Percentiles rank a stretch among this genome's conserved stretches.
Conservation (phyloP, 2,797 vertebrate genomes). For the Lacerta viridis region DNA sequence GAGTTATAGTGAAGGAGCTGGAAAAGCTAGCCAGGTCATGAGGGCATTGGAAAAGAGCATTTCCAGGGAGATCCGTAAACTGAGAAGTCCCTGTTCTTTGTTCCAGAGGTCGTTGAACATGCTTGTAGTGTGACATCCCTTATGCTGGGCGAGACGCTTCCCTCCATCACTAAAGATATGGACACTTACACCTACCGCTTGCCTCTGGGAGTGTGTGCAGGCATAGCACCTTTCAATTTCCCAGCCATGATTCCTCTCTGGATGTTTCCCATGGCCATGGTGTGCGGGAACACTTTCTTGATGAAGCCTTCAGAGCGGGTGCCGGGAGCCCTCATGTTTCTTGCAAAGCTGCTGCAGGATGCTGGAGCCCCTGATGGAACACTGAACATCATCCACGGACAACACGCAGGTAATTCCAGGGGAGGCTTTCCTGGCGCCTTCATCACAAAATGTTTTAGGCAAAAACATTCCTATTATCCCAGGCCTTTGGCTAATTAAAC, state of each 20-base stretch:
- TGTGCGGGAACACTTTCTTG: constrained; percentile 95
- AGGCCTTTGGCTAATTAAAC: no score
- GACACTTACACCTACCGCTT: constrained; percentile 93
- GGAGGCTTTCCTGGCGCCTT: background rate
- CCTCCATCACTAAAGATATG: constrained; percentile 97
- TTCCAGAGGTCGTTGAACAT: constrained; percentile 96
- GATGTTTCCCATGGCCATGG: constrained; percentile 98
- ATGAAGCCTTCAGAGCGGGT: constrained; percentile 96
- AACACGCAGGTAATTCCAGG: constrained; percentile 86
- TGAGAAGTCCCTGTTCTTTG: constrained; percentile 45
- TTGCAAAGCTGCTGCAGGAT: constrained; percentile 93
- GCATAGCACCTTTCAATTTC: constrained; percentile 96
- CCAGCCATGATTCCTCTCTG: constrained; percentile 98
- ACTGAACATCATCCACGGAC: constrained; percentile 94
- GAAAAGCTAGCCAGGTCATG: constrained; percentile 29
- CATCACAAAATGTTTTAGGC: no score
- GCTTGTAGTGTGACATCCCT: constrained; percentile 95
- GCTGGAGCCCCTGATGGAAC: constrained; percentile 94
- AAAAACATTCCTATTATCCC: no score
- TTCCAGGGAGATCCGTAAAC: constrained; percentile 35
- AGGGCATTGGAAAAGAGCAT: background rate
- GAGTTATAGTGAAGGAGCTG: constrained; percentile 37
- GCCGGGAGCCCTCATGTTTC: constrained; percentile 92
- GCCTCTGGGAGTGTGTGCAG: constrained; percentile 93
- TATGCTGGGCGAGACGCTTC: constrained; percentile 94